Conservation (phyloP, 2,113 vertebrate species). For the Stigmatopora nigra region DNA sequence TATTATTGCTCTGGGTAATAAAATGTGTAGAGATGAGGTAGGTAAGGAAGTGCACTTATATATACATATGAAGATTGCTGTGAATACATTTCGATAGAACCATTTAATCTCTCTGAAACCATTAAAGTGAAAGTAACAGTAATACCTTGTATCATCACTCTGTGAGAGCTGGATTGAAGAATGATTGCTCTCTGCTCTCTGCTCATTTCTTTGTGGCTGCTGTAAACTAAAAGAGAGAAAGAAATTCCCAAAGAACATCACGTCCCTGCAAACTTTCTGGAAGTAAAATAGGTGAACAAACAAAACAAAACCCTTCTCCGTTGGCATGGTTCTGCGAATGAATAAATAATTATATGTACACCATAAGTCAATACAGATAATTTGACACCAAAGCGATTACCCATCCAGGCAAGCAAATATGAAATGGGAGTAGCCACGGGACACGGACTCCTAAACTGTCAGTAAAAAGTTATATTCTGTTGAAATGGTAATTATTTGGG, state of each 20-base stretch:
- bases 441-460: slow-evolving; percentile 49
- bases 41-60: slow-evolving; percentile 40
- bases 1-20: slow-evolving; percentile 62
- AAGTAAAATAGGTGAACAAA: slow-evolving; percentile 11
- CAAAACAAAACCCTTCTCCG: slow-evolving; percentile 8
- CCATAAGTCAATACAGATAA: slow-evolving; percentile 52
- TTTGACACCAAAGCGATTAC: slow-evolving; percentile 59
- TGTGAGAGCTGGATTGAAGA: slow-evolving; percentile 12
- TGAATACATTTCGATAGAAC: slow-evolving; percentile 33
- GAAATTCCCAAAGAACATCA: slow-evolving; percentile 21
- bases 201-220: neutral
- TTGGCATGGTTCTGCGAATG: slow-evolving; percentile 42
- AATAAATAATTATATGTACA: too few species aligned
- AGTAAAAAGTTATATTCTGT: slow-evolving; percentile 64
- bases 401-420: slow-evolving; percentile 54
- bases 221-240: neutral
- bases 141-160: slow-evolving; percentile 25
- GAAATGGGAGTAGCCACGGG: slow-evolving; percentile 42
- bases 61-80: slow-evolving; percentile 34
- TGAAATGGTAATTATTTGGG: slow-evolving; percentile 60
- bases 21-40: slow-evolving; percentile 27
- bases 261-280: slow-evolving; percentile 23
- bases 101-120: slow-evolving; percentile 22
- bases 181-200: slow-evolving; percentile 16
- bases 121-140: slow-evolving; percentile 26